Conservation (phyloP, 2,888 invertebrate species). For the Ornithoptera priamus region DNA sequence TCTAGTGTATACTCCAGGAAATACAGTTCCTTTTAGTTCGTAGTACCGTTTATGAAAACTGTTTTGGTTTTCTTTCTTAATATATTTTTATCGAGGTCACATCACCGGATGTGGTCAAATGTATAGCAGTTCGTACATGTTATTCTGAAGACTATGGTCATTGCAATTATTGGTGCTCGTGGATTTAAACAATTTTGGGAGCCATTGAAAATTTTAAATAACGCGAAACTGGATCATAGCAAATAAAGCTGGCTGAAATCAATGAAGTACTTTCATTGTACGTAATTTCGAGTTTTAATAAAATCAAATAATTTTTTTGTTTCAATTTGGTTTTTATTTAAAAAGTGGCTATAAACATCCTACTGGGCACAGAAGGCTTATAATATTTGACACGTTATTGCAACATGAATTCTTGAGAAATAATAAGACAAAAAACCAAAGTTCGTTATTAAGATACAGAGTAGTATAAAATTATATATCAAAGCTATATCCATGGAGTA, state of each 20-base stretch:
- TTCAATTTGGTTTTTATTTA: constrained; percentile 6
- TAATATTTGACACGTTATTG: constrained; percentile 18
- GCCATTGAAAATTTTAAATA: constrained; percentile 11
- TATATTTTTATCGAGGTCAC: constrained; percentile 25
- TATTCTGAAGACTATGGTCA: constrained; percentile 13
- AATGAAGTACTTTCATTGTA: constrained; percentile 12
- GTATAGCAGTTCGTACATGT: constrained; percentile 17
- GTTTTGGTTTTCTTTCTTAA: constrained; percentile 24
- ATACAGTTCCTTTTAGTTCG: constrained; percentile 10
- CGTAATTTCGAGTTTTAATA: constrained; percentile 8
- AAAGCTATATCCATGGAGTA: too few relatives aligned
- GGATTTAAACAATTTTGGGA: constrained; percentile 11
- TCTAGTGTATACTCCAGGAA: neutral
- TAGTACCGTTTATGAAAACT: neutral
- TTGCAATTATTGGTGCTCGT: constrained; percentile 15
- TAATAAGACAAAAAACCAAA: neutral
- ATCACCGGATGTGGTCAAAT: constrained; percentile 26
- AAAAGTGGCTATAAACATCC: constrained; percentile 17
- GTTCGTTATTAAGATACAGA: neutral
- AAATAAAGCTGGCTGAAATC: constrained; percentile 6
- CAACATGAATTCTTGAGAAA: neutral
- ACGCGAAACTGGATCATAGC: constrained; percentile 16
- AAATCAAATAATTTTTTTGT: constrained; percentile 2
- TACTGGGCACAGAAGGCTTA: constrained; percentile 12
- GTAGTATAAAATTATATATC: too few relatives aligned